Conservation (phyloP, 2,797 vertebrate genomes). For the Thripadectes ignobilis region DNA sequence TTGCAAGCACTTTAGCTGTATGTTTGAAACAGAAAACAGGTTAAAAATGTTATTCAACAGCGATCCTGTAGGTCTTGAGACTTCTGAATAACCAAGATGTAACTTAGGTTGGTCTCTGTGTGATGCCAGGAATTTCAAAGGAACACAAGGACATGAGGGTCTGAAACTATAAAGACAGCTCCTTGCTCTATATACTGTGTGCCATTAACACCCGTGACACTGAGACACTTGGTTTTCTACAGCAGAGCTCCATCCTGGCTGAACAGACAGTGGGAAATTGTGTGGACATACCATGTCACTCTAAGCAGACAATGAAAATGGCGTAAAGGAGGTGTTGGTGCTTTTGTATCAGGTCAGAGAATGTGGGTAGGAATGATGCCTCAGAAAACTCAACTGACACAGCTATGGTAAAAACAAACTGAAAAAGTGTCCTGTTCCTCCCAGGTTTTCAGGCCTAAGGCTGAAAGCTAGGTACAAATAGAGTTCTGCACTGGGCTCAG, state of each 20-base stretch:
- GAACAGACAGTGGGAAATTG: not conserved
- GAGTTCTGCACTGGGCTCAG: not conserved
- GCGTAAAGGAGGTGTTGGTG: not conserved
- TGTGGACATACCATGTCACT: not conserved
- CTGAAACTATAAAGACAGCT: not conserved
- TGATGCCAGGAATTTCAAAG: not conserved
- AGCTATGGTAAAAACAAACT: not conserved
- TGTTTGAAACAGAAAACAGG: not conserved
- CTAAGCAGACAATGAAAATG: not conserved
- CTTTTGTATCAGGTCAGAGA: not conserved
- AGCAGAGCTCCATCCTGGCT: not conserved
- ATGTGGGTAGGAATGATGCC: not conserved
- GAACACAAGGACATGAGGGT: not conserved
- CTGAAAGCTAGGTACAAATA: not conserved
- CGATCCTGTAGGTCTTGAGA: not conserved
- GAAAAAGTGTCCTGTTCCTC: not conserved
- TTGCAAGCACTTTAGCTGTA: not conserved
- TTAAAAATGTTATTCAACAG: not conserved
- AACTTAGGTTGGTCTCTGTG: not conserved
- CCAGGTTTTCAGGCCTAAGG: not conserved
- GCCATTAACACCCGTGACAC: not conserved
- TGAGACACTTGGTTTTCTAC: rapidly evolving
- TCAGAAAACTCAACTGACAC: not conserved
- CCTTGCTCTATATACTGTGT: not conserved
- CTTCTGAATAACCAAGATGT: not conserved